Evolutionary conservation across 2,797 vertebrate species (phyloP), one percentile per base, ranked within the genome.

Genomic region (Catharus ustulatus): DNA sequence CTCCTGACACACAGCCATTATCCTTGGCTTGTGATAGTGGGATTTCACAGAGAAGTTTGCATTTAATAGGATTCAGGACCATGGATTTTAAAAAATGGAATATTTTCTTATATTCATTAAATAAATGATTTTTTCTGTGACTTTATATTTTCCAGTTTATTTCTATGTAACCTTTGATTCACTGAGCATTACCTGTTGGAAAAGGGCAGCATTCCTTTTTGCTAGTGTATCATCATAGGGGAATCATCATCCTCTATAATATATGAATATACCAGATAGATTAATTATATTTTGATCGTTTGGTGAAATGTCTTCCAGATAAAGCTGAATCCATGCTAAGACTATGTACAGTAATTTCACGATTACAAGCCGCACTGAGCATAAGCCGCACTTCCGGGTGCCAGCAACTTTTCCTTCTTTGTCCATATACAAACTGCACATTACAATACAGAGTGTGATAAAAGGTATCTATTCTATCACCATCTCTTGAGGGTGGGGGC

Each of bases 1-100:
- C 51, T 93, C 51, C 68, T 72, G 73, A 68, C 58, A 49, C 9
- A 11, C 42, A 94, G 38, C 42, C n/a, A 36, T 95, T 94, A 48
- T 68, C 73, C 67, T 79, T 93, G 90, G 59, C 62, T 92, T 95
- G 54, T 69, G 91, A 88, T 71, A 45, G 64, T 45, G 67, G 87
- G 91, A 76, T 81, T 81, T 93, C 74, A 62, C 42, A 38, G 58
- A 62, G 48, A 83, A 34, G 11, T 40, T 58, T 82, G 75, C 63
- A 73, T 83, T 85, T 83, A 77, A 54, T 77, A 48, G 22, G 46
- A 69, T 75, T 52, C 32, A 68, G 71, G 18, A 24, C 26, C 16
- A 40, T 43, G 72, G 51, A 68, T 68, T 72, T 71, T 15, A 45
- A 45, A 51, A 38, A 71, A 55, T 9, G n/a, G 64, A 63, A 63